A percentile compares a stretch with the other conserved stretches of the same genome.
Evolutionary conservation across 2,888 invertebrate species (phyloP).

Genomic region (Anagyrus pseudococci): DNA sequence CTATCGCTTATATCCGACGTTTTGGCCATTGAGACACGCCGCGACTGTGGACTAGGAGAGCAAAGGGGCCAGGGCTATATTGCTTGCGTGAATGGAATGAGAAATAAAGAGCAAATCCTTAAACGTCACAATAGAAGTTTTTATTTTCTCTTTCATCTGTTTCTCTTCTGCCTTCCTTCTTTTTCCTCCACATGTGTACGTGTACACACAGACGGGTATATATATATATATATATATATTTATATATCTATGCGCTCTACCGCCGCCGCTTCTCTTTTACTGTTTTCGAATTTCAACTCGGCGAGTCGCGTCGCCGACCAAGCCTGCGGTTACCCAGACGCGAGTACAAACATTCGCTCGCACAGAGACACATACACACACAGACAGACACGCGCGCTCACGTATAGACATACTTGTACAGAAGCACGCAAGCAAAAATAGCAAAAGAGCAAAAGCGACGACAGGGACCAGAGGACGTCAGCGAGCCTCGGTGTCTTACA

Average conservation of each 20-base stretch:
- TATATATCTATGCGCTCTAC: no score
- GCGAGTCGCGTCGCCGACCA: background rate
- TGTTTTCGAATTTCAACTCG: background rate
- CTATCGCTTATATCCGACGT: constrained; percentile 10
- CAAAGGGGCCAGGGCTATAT: constrained; percentile 18
- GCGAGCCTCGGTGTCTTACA: no score
- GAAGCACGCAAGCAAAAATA: no score
- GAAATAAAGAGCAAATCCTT: constrained; percentile 38
- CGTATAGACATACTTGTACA: no score
- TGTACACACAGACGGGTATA: background rate
- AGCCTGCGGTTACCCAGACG: no score
- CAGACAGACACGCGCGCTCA: background rate
- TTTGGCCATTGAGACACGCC: constrained; percentile 12
- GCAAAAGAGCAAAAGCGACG: no score
- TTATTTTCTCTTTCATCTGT: constrained; percentile 40
- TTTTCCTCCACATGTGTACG: background rate
- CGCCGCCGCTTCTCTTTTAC: background rate
- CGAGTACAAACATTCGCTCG: no score
- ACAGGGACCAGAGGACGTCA: no score
- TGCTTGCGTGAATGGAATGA: constrained; percentile 35
- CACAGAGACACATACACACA: background rate
- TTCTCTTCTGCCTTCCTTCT: constrained; percentile 13
- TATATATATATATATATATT: background rate
- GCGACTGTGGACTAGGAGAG: constrained; percentile 19
- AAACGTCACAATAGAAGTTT: constrained; percentile 41